phyloP scores from a whole-genome alignment of 2,113 vertebrate species.

The Phaethon lepturus region DNA sequence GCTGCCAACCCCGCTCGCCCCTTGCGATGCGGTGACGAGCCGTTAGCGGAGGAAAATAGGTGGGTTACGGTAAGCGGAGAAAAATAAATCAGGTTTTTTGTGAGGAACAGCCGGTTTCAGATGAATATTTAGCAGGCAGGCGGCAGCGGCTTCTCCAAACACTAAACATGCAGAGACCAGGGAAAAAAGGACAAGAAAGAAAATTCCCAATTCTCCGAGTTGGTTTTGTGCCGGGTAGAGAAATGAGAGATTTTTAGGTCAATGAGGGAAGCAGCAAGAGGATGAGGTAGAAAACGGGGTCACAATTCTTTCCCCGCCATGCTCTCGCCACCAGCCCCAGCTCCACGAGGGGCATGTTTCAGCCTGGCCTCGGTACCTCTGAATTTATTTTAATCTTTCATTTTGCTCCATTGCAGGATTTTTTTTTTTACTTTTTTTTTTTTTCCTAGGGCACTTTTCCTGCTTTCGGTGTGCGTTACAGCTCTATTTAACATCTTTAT shows the following conservation, averaged over 20 bases:
- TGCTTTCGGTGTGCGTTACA: background rate
- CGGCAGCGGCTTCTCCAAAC: background rate
- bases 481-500: slow-evolving; percentile 67
- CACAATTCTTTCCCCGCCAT: background rate
- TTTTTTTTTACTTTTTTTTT: background rate
- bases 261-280: background rate
- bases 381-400: slow-evolving; percentile 41
- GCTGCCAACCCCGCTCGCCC: background rate
- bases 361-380: background rate
- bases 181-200: background rate
- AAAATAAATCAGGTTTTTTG: background rate
- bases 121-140: slow-evolving; percentile 4
- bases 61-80: background rate
- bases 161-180: background rate
- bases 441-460: background rate
- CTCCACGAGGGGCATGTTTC: background rate
- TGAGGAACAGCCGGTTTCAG: background rate
- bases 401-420: background rate
- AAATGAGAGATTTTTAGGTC: background rate
- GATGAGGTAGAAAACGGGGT: background rate
- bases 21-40: background rate
- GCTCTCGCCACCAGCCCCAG: background rate
- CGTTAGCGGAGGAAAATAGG: background rate
- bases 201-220: background rate
- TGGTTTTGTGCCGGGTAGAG: background rate